phyloP scores from a whole-genome alignment of 2,797 vertebrate genomes.

The Echiichthys vipera region DNA sequence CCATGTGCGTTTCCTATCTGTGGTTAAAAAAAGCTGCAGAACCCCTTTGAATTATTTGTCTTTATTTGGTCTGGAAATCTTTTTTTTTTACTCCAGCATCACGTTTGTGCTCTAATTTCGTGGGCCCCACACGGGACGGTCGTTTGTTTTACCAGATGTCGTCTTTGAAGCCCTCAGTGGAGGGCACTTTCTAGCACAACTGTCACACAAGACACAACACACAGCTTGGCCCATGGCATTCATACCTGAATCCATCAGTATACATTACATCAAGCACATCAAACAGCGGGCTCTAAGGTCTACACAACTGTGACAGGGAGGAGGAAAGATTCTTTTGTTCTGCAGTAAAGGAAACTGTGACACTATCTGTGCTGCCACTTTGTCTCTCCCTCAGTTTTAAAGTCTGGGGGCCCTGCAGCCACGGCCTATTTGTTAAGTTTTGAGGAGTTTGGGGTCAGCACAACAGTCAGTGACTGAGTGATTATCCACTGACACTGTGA shows the following conservation, averaged over 20 bases:
- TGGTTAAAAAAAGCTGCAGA: slow-evolving; percentile 40
- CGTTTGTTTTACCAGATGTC: slow-evolving; percentile 81
- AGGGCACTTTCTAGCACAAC: slow-evolving; percentile 69
- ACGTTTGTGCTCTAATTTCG: slow-evolving; percentile 69
- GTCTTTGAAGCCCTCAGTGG: slow-evolving; percentile 78
- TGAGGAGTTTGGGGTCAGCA: slow-evolving; percentile 13
- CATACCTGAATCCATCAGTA: slow-evolving; percentile 74
- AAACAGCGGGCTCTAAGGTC: slow-evolving; percentile 64
- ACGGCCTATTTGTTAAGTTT: slow-evolving; percentile 9
- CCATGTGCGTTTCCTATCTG: slow-evolving; percentile 52
- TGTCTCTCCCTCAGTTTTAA: slow-evolving; percentile 23
- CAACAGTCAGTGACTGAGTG: slow-evolving; percentile 1
- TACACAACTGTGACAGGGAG: slow-evolving; percentile 66
- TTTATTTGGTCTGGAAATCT: slow-evolving; percentile 73
- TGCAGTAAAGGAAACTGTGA: slow-evolving; percentile 40
- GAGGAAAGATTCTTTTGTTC: slow-evolving; percentile 69
- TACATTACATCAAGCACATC: slow-evolving; percentile 71
- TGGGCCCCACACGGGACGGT: slow-evolving; percentile 57
- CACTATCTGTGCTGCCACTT: slow-evolving; percentile 47
- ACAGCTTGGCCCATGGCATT: slow-evolving; percentile 63
- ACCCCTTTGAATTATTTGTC: slow-evolving; percentile 62
- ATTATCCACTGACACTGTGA: not conserved
- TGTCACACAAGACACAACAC: slow-evolving; percentile 70
- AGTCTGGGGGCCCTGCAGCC: slow-evolving; percentile 27
- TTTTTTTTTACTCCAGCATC: slow-evolving; percentile 2